Base-by-base conservation (phyloP, 1,140 invertebrate genomes). In the Cephus cinctus region DNA sequence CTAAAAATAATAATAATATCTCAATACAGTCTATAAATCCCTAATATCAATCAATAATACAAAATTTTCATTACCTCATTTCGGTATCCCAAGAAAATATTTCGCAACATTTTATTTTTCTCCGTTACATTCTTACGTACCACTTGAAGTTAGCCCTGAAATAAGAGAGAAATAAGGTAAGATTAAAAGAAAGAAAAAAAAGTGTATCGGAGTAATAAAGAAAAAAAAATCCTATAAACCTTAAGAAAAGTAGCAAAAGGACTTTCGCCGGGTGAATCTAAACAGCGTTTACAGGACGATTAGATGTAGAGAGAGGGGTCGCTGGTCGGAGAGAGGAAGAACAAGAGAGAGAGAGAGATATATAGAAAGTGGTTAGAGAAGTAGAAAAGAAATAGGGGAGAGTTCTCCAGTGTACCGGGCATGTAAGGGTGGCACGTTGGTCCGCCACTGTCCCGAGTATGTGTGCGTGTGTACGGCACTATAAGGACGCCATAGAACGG, bases 401-500 rank as follows among this genome's bases (percentile, higher is more conserved):
- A 48, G 44, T 25, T 45, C 11, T 36, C 34, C 34, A 9, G 14
- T 12, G 27, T 30, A 8, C 27, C 9, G 8, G 9, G 27, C 8
- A 30, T 12, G 27, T 9, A 30, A 12, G 50, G 23, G 39, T 55
- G 53, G 57, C 52, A 54, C 50, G 43, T 47, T 54, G 50, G 56
- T 46, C 59, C 47, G 57, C 61, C 59, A 57, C 56, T 52, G 65
- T n/a, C n/a, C n/a, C n/a, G n/a, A n/a, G n/a, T 73, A 65, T 58
- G 65, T 65, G 54, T 61, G 50, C 36, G 47, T 61, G 58, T 59
- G 58, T 64, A 56, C 55, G 54, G 54, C 50, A 57, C 62, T 47
- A 31, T 30, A 27, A 32, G 30, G 42, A 32, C 50, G 20, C 38
- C 30, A 30, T 47, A 43, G 23, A 39, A 32, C 48, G 42, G 53